phyloP scores from a whole-genome alignment of 2,113 vertebrate species.

The Tenebrosternarchus preto region DNA sequence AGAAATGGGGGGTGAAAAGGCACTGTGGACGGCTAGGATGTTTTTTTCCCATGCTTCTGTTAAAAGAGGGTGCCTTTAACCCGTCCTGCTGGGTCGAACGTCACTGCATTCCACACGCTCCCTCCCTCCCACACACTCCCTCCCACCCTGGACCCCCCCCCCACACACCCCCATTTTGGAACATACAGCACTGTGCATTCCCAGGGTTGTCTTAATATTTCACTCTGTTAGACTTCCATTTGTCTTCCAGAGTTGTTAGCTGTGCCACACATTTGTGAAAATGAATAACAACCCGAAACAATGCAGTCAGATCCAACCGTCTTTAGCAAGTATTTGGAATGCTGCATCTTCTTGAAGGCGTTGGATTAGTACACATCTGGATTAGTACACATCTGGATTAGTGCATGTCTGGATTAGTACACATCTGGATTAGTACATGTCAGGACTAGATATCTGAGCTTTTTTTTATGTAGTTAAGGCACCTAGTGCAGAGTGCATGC shows the following conservation, averaged over 20 bases:
- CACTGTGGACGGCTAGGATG: not conserved
- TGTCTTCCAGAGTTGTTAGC: not conserved
- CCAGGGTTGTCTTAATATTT: not conserved
- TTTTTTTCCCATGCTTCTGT: slow-evolving; percentile 27
- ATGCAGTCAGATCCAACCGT: no score
- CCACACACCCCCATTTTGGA: not conserved
- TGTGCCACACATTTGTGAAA: not conserved
- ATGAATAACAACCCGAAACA: not conserved
- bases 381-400: no score
- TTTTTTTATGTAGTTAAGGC: no score
- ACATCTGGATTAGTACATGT: no score
- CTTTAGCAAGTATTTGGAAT: no score
- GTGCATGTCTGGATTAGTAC: no score
- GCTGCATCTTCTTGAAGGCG: no score
- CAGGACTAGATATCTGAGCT: no score
- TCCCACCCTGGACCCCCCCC: no score
- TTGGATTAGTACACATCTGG: no score
- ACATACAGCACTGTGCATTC: not conserved
- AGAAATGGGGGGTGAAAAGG: not conserved
- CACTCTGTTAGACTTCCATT: not conserved
- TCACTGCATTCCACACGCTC: not conserved
- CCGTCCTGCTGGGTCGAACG: slow-evolving; percentile 16
- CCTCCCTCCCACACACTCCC: not conserved
- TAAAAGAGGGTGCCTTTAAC: not conserved
- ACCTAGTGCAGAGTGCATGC: no score